Evolutionary conservation across 2,113 vertebrate genomes (phyloP), one percentile per base, ranked within the genome.

Genomic region (Malurus alboscapulatus): DNA sequence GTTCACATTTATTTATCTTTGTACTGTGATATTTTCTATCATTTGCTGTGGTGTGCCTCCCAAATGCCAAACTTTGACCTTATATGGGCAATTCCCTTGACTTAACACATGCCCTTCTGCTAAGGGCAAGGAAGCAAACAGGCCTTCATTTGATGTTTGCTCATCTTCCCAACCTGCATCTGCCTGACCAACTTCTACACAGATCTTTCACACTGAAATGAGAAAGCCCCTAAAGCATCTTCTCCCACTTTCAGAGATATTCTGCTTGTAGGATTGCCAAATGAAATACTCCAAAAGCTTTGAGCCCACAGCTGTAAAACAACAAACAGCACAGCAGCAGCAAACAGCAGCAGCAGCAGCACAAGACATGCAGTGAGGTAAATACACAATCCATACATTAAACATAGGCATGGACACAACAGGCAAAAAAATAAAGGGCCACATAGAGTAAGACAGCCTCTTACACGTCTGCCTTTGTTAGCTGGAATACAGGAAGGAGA

Each of bases 391-490:
- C 94, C 94, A 93, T 92, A 96, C 97, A 96, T 92, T 94, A 92
- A 96, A 95, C 91, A 95, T 92, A 96, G 90, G 92, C 94, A 96
- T 97, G 95, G 95, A 95, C 95, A 97, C 55, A 95, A 97, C 97
- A 97, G 96, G 97, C 97, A 97, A 97, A 94, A 94, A 94, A 95
- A 94, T 83, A 94, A 85, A 87, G 69, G 94, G 78, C 95, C 63
- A 98, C 95, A 97, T 57, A 96, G 95, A 98, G 96, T 97, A 96
- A 81, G 96, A 96, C 90, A 96, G 98, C 98, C 97, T 98, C 99
- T 99, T 99, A 99, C 99, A 98, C 98, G 99, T 99, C 98, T 99
- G 98, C 99, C 98, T 99, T 99, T 99, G 98, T 98, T 98, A 98
- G 98, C 97, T 96, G 98, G 98, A 98, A 98, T 98, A 96, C 98